These are phyloP conservation scores for Marmota flaviventris DNA, from an alignment of 2,113 vertebrate species.

Conservation along the genomic window DNA sequence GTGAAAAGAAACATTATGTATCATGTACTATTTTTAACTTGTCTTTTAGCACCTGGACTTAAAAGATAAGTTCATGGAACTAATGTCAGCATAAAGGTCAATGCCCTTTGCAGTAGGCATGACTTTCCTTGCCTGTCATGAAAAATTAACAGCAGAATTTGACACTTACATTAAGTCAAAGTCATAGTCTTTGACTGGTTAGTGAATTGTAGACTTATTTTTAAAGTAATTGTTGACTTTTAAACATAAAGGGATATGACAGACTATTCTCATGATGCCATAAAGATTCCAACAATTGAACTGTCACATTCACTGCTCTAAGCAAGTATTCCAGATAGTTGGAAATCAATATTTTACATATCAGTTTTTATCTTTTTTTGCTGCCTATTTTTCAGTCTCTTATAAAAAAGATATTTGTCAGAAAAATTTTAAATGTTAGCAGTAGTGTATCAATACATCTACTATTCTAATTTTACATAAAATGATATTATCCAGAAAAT, in stretches of 20 bases:
- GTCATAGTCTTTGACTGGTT: not conserved
- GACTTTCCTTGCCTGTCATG: not conserved
- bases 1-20: not conserved
- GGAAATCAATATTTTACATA: not conserved
- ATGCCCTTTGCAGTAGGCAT: not conserved
- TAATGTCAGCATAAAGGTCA: not conserved
- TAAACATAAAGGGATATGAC: not conserved
- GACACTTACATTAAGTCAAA: constrained; percentile 23
- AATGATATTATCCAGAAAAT: not conserved
- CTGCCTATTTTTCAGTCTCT: not conserved
- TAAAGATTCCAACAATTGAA: not conserved
- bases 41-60: not conserved
- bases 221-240: constrained; percentile 21
- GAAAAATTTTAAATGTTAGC: not conserved
- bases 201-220: not conserved
- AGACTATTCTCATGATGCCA: not conserved
- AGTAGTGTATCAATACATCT: not conserved
- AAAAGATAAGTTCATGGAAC: not conserved
- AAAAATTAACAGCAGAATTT: constrained; percentile 23
- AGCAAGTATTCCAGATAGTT: not conserved
- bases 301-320: not conserved
- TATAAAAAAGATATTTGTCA: not conserved
- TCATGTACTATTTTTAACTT: not conserved
- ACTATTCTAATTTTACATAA: not conserved
- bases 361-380: not conserved